phyloP scores from a whole-genome alignment of 2,797 vertebrate species.

The Dromococcyx pavoninus region DNA sequence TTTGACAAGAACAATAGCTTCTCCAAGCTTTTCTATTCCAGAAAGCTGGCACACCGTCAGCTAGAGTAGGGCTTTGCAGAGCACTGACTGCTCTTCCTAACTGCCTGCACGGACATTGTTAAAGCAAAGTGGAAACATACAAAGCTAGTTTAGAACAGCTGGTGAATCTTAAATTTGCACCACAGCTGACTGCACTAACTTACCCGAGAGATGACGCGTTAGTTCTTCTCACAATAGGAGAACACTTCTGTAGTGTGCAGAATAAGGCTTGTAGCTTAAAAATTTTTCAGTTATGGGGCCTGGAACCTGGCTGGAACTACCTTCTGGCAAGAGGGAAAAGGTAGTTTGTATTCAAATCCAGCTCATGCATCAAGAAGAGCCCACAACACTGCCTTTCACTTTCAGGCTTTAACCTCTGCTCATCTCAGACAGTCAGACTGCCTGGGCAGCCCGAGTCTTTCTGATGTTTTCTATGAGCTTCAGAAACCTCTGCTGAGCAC shows the following conservation, averaged over 20 bases:
- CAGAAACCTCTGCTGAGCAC: neutral
- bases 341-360: neutral
- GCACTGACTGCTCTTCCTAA: neutral
- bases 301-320: neutral
- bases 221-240: neutral
- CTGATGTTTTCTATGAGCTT: neutral
- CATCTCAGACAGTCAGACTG: neutral
- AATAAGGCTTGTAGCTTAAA: neutral
- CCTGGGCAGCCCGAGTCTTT: neutral
- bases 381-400: neutral
- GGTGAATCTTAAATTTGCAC: neutral
- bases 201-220: neutral
- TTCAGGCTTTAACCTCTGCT: neutral
- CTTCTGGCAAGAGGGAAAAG: neutral
- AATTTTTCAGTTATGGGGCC: neutral
- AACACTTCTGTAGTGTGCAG: fast-evolving
- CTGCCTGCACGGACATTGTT: neutral
- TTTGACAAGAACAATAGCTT: neutral
- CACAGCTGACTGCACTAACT: neutral
- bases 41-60: neutral
- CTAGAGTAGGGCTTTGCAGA: neutral
- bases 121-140: neutral
- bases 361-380: neutral
- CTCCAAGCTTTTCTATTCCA: neutral
- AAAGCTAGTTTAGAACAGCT: neutral